Evolutionary conservation across 2,113 vertebrate genomes (phyloP).

Genomic region (Thunnus thynnus): DNA sequence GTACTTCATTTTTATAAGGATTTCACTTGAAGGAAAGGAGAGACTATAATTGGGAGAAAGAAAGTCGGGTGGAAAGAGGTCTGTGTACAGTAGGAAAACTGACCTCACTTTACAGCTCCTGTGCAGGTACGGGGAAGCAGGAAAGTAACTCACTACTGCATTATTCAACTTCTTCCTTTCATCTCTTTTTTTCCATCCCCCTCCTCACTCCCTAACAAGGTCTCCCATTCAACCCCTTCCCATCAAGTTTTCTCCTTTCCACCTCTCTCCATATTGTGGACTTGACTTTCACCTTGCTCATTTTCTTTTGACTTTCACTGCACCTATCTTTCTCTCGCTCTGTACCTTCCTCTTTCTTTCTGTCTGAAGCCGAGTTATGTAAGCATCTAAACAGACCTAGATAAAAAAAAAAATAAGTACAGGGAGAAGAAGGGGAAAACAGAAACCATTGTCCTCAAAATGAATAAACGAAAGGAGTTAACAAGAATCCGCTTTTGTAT

Average conservation of each 20-base stretch:
- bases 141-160: slow-evolving; percentile 73
- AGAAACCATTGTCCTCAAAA: not conserved
- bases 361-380: slow-evolving; percentile 27
- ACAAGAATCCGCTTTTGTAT: not conserved
- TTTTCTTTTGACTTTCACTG: slow-evolving; percentile 20
- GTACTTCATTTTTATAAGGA: not conserved
- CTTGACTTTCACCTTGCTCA: slow-evolving; percentile 44
- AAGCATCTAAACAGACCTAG: slow-evolving; percentile 25
- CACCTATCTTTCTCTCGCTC: not conserved
- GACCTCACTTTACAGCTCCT: slow-evolving; percentile 61
- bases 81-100: slow-evolving; percentile 37
- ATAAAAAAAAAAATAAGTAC: not conserved
- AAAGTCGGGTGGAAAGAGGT: not conserved
- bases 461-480: not conserved
- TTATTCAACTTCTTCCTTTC: slow-evolving; percentile 78
- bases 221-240: slow-evolving; percentile 46
- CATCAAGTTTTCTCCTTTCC: slow-evolving; percentile 28
- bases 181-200: slow-evolving; percentile 63
- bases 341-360: not conserved
- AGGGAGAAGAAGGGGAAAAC: not conserved
- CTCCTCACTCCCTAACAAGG: slow-evolving; percentile 24
- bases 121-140: slow-evolving; percentile 57
- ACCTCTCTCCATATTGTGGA: slow-evolving; percentile 35
- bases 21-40: slow-evolving; percentile 4
- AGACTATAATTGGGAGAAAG: not conserved